Conservation (phyloP, 2,797 vertebrate genomes). For the Xenops minutus region DNA sequence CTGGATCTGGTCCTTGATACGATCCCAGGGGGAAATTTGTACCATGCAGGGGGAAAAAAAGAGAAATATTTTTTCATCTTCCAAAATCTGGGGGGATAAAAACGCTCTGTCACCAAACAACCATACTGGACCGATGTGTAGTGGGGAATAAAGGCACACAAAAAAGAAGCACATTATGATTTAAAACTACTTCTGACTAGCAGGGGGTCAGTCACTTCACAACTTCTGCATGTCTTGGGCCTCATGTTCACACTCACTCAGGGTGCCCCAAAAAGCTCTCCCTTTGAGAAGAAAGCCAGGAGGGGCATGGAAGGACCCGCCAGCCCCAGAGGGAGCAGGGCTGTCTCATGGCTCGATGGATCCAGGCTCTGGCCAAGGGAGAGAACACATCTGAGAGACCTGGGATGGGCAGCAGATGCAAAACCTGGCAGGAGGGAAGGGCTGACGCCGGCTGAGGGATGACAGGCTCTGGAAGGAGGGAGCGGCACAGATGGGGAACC, state of each 20-base stretch:
- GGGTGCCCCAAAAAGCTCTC: background rate
- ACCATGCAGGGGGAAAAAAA: background rate
- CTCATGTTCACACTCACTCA: background rate
- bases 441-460: background rate
- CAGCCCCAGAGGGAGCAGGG: background rate
- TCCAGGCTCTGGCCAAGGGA: background rate
- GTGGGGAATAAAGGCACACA: background rate
- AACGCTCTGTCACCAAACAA: background rate
- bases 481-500: background rate
- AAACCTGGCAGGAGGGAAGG: background rate
- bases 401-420: conserved; percentile 1
- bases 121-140: background rate
- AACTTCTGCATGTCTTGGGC: background rate
- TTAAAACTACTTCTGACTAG: background rate
- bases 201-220: background rate
- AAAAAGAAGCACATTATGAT: background rate
- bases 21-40: background rate
- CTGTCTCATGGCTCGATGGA: background rate
- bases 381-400: background rate
- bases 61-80: background rate
- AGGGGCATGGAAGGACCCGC: background rate
- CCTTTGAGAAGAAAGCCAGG: background rate
- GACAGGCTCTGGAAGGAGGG: background rate
- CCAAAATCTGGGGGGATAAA: background rate
- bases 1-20: background rate